Evolutionary conservation across 1,140 invertebrate species (phyloP), one percentile per base, ranked within the genome.

Genomic region (Drosophila parvula): DNA sequence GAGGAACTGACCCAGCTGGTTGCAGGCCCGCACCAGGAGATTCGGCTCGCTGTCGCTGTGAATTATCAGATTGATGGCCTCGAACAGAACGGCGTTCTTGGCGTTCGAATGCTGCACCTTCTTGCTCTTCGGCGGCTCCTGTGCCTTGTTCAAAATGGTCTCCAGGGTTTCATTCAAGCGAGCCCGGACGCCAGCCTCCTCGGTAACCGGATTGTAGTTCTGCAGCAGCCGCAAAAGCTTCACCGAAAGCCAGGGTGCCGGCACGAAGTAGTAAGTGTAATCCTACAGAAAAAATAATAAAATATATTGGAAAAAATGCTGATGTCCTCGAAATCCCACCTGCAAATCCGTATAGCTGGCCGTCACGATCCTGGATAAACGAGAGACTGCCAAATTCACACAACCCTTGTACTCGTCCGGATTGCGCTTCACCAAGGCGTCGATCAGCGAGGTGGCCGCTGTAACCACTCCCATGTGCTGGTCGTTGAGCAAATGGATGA

Each of bases 71-170:
- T 98, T 99, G 91, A 99, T 99, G 18, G 99, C 99, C 94, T 99
- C 99, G 94, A 99, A 99, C 3, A 99, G 94, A 16, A 99, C 98
- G 45, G 99, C 98, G 94, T 99, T 99, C 93, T 99, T 99, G 40
- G 99, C 99, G 94, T 99, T 99, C 30, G 98, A 99, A 93, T 99
- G 99, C 94, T 99, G 99, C 50, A 99, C 98, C 93, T 99, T 99
- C 93, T 99, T 99, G 28, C 99, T 99, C 92, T 99, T 99, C 36
- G 98, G 98, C 59, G 99, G 98, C 92, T 99, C 99, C 93, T 99
- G 98, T 27, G 98, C 99, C 94, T 99, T 99, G 92, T 99, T 99
- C 76, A 99, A 94, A 90, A 99, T 99, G n/a, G 98, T 99, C 93
- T 99, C 99, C 84, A 99, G 93, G 91, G 99, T 99, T 94, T 99